Percentiles rank a stretch among this genome's conserved stretches.
These are phyloP conservation scores for Drosophila suzukii DNA, from an alignment of 1,140 invertebrate species.

Conservation along the genomic window DNA sequence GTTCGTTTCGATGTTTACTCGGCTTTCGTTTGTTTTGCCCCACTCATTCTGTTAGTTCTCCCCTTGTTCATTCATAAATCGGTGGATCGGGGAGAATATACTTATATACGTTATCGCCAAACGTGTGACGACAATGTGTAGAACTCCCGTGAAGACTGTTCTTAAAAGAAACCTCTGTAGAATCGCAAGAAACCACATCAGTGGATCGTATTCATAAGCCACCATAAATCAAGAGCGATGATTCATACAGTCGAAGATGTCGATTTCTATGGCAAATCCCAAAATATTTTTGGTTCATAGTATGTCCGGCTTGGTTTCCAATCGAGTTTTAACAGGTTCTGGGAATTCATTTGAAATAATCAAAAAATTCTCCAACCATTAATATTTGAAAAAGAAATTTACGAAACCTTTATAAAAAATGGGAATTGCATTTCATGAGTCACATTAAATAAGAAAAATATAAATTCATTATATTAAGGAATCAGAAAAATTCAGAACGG, in stretches of 20 bases:
- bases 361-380: not conserved
- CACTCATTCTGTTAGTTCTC: constrained; percentile 5
- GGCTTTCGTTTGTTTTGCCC: constrained; percentile 12
- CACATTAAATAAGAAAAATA: not conserved
- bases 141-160: not conserved
- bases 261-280: not conserved
- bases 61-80: constrained; percentile 44
- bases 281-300: not conserved
- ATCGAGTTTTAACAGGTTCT: constrained; percentile 8
- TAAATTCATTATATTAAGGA: not conserved
- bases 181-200: constrained; percentile 15
- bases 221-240: constrained; percentile 24
- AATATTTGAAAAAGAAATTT: no score
- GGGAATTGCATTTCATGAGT: not conserved
- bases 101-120: constrained; percentile 15
- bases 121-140: constrained; percentile 37
- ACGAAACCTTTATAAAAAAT: not conserved
- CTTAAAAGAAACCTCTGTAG: constrained; percentile 13
- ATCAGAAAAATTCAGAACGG: not conserved
- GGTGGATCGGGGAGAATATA: not conserved
- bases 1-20: constrained; percentile 28
- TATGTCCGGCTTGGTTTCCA: constrained; percentile 9
- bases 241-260: constrained; percentile 20
- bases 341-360: constrained; percentile 2
- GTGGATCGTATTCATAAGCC: constrained; percentile 9